Base-by-base conservation (phyloP, 2,113 vertebrate genomes). In the Sminthopsis crassicaudata region DNA sequence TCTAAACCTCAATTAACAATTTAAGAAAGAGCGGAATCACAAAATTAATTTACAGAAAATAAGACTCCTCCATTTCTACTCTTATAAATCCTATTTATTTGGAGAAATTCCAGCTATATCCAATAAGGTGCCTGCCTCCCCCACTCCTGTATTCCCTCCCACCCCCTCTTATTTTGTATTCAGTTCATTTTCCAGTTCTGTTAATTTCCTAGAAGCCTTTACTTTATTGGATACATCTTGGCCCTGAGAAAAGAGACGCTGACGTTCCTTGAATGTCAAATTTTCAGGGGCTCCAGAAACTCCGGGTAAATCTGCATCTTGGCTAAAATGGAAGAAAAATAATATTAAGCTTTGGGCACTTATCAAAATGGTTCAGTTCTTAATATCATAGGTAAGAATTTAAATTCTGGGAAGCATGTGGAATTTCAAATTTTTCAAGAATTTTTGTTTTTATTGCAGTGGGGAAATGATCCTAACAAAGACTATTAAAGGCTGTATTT, bases 161-260 rank as follows among this genome's bases (percentile, higher is more conserved):
- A 93, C 84, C 51, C 90, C 95, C 92, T 94, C 97, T 98, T 99
- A 98, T 96, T 99, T 99, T 60, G 99, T 99, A 98, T 99, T 99
- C 96, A 99, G 98, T 97, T 99, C 99, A 92, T 99, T 99, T 98
- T 99, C 99, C 99, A 99, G 99, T 98, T 99, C 99, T 98, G 99
- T 99, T 92, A 99, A 98, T 98, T 99, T 99, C 89, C 99, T 99
- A 23, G 99, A 99, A 90, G 99, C 99, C 96, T 99, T 99, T 90
- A 99, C 99, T 98, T 99, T 99, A 98, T 99, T 99, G 95, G 99
- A 99, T 95, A 99, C 99, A 96, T 99, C 99, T 94, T 99, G 99
- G 96, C 99, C 99, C 98, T 99, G 99, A 92, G 99, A 99, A 98
- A 99, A 99, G 94, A 99, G 99, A 93, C 99, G 99, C 89, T 99